Conservation (phyloP, 2,888 invertebrate species). For the Diaperis boleti region DNA sequence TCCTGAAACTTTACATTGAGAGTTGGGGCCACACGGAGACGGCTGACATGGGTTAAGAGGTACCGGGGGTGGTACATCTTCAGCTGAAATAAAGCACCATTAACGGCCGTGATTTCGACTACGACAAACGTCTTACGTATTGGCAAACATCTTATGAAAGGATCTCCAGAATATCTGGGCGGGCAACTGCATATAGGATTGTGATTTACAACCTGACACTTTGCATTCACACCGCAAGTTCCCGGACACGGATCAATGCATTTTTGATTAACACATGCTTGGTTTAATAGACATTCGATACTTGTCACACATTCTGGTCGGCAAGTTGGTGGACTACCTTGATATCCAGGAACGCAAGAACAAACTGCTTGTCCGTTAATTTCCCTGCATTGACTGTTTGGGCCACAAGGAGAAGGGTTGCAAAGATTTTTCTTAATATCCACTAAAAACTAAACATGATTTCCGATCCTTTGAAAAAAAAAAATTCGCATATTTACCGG, state of each 20-base stretch:
- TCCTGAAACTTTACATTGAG: constrained; percentile 77
- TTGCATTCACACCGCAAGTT: constrained; percentile 81
- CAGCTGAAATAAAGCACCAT: constrained; percentile 42
- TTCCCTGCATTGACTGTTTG: constrained; percentile 81
- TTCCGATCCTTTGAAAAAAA: no score
- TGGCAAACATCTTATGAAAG: constrained; percentile 77
- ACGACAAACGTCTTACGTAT: constrained; percentile 44
- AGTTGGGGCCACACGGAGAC: constrained; percentile 85
- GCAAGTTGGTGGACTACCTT: constrained; percentile 83
- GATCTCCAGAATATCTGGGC: constrained; percentile 77
- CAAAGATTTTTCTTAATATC: constrained; percentile 74
- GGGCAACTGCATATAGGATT: constrained; percentile 85
- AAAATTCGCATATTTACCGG: constrained; percentile 13
- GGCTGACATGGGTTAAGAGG: constrained; percentile 79
- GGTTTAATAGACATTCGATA: constrained; percentile 79
- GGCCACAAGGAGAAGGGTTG: constrained; percentile 80
- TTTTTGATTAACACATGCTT: constrained; percentile 83
- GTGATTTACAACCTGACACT: constrained; percentile 83
- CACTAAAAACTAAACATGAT: no score
- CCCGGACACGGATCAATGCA: constrained; percentile 87
- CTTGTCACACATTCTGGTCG: constrained; percentile 82
- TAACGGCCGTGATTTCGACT: background rate
- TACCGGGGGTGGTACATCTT: constrained; percentile 59
- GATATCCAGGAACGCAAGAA: constrained; percentile 77
- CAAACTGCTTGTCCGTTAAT: constrained; percentile 80